Conservation (phyloP, 1,140 invertebrate species). For the Pseudobourletiella spinata region DNA sequence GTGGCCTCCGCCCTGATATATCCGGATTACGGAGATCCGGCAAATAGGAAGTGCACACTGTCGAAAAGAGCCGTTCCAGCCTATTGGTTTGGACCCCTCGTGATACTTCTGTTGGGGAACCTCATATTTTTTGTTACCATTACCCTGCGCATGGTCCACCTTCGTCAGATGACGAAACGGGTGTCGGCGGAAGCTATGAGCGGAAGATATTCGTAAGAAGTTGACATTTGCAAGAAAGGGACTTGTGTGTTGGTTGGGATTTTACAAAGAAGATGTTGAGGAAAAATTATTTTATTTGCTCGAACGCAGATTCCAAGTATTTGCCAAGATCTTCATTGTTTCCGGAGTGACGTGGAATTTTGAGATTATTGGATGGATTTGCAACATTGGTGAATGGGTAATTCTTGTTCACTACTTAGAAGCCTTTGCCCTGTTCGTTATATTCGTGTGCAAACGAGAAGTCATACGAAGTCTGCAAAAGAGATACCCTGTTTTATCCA, state of each 20-base stretch:
- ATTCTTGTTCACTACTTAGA: constrained; percentile 62
- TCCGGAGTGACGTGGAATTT: constrained; percentile 66
- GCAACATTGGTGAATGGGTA: constrained; percentile 36
- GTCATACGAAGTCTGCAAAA: constrained; percentile 11
- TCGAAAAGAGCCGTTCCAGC: background rate
- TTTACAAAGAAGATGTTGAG: background rate
- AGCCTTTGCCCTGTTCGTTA: constrained; percentile 77
- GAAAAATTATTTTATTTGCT: background rate
- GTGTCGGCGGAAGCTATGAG: constrained; percentile 5
- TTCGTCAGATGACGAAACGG: constrained; percentile 21
- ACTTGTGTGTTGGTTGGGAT: no score
- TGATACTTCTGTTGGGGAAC: constrained; percentile 38
- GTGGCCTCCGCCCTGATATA: background rate
- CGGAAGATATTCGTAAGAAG: constrained; percentile 17
- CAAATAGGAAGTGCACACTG: background rate
- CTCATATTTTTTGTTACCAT: constrained; percentile 41
- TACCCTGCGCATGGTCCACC: constrained; percentile 36
- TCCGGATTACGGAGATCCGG: background rate
- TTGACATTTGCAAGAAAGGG: background rate
- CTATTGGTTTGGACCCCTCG: constrained; percentile 38
- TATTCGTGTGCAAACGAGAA: constrained; percentile 67
- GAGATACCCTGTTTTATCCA: constrained; percentile 13
- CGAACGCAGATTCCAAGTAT: constrained; percentile 51
- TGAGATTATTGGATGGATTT: constrained; percentile 53
- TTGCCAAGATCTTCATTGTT: constrained; percentile 57